Percentiles rank a stretch among this genome's conserved stretches.
These are phyloP conservation scores for Arion vulgaris DNA, from an alignment of 1,140 invertebrate genomes.

Conservation along the genomic window DNA sequence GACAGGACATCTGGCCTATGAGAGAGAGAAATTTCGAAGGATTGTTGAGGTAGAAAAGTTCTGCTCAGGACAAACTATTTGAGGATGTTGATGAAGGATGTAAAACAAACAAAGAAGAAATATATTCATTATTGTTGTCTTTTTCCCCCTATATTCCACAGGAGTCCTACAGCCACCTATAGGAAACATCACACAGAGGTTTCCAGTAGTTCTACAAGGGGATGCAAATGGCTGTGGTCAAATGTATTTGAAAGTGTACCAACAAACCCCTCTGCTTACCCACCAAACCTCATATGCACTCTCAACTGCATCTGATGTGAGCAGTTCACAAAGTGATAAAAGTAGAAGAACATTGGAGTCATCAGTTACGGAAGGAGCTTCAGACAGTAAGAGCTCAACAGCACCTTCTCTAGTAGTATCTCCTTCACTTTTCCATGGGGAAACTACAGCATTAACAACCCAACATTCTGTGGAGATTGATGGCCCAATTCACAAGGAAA, in stretches of 20 bases:
- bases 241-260: background rate
- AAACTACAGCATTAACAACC: background rate
- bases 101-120: slow-evolving; percentile 3
- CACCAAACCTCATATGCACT: background rate
- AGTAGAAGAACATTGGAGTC: background rate
- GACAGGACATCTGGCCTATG: no score
- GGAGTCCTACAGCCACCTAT: background rate
- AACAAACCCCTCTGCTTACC: background rate
- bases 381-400: background rate
- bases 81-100: no score
- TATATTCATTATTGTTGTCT: background rate
- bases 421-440: background rate
- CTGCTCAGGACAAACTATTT: no score
- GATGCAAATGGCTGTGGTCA: background rate
- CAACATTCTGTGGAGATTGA: background rate
- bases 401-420: background rate
- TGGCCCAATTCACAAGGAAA: background rate
- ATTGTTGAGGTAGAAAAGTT: no score
- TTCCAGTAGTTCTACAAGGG: background rate
- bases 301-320: background rate
- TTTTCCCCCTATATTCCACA: background rate
- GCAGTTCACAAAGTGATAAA: background rate
- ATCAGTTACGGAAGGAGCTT: background rate
- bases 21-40: no score
- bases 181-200: background rate